A percentile compares a stretch with the other conserved stretches of the same genome.
Evolutionary conservation across 2,113 vertebrate species (phyloP).

Genomic region (Neomonachus schauinslandi): DNA sequence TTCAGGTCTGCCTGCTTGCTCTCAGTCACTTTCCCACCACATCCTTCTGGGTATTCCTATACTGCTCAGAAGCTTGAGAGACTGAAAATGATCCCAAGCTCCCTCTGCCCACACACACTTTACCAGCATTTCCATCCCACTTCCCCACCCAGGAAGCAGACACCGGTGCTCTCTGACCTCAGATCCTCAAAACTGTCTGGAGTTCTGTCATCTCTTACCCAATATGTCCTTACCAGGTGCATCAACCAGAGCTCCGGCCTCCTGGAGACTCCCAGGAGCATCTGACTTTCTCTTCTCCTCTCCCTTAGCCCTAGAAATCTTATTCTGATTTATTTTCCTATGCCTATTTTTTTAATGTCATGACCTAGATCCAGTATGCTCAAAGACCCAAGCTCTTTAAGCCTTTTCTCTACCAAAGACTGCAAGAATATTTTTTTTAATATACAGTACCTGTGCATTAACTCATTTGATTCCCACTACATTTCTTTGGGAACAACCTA

Average conservation of each 20-base stretch:
- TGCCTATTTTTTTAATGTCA: background rate
- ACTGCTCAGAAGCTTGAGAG: background rate
- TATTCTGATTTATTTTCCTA: background rate
- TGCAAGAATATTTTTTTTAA: background rate
- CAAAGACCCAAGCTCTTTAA: background rate
- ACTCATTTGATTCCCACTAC: background rate
- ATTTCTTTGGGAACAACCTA: background rate
- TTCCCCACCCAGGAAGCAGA: background rate
- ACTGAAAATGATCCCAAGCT: background rate
- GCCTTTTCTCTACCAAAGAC: background rate
- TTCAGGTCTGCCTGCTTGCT: background rate
- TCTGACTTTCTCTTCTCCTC: background rate
- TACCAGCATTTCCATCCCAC: background rate
- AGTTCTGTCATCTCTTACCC: background rate
- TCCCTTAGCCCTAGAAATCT: background rate
- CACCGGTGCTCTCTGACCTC: background rate
- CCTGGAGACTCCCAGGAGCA: background rate
- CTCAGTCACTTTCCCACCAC: background rate
- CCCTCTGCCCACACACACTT: background rate
- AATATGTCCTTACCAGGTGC: background rate
- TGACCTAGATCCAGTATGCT: background rate
- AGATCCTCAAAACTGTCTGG: background rate
- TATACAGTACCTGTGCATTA: background rate
- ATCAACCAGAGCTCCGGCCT: background rate
- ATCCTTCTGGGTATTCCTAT: background rate